Evolutionary conservation across 2,888 invertebrate species (phyloP).

Genomic region (Pachymerium ferrugineum): DNA sequence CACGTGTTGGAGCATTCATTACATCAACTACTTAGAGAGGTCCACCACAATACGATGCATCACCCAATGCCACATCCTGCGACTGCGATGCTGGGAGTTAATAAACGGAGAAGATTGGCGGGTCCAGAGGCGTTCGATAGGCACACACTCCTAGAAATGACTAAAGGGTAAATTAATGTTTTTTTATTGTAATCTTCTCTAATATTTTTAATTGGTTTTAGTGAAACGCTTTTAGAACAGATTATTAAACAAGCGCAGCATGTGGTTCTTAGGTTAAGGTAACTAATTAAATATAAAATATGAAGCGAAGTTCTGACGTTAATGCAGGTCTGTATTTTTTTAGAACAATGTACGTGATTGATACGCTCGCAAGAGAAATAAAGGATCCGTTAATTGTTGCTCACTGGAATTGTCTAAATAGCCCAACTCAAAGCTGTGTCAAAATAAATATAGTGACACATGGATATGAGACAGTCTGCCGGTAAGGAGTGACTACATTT

Average conservation of each 20-base stretch:
- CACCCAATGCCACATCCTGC: conserved; percentile 93
- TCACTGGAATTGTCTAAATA: conserved; percentile 93
- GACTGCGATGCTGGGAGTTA: conserved; percentile 88
- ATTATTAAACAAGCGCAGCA: conserved; percentile 95
- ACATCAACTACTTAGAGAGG: conserved; percentile 85
- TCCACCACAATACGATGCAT: conserved; percentile 86
- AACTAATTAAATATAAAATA: conserved; percentile 30
- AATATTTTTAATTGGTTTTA: too few relatives aligned
- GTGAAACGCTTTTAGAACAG: conserved; percentile 88
- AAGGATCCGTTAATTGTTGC: conserved; percentile 92
- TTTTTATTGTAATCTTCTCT: background rate
- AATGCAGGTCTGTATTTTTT: background rate
- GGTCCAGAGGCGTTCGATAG: conserved; percentile 87
- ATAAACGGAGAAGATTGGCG: conserved; percentile 80
- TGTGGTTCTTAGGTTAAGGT: conserved; percentile 79
- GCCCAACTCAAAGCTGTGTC: conserved; percentile 89
- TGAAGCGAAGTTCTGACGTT: too few relatives aligned
- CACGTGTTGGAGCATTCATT: conserved; percentile 95
- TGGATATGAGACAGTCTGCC: conserved; percentile 48
- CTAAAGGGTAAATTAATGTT: conserved; percentile 55
- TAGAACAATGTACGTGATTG: conserved; percentile 80
- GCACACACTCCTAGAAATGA: conserved; percentile 80
- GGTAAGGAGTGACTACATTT: conserved; percentile 40
- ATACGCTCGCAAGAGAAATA: conserved; percentile 85
- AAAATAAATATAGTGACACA: conserved; percentile 74